Conservation (phyloP, 2,888 invertebrate species). For the Cistogaster globosa region DNA sequence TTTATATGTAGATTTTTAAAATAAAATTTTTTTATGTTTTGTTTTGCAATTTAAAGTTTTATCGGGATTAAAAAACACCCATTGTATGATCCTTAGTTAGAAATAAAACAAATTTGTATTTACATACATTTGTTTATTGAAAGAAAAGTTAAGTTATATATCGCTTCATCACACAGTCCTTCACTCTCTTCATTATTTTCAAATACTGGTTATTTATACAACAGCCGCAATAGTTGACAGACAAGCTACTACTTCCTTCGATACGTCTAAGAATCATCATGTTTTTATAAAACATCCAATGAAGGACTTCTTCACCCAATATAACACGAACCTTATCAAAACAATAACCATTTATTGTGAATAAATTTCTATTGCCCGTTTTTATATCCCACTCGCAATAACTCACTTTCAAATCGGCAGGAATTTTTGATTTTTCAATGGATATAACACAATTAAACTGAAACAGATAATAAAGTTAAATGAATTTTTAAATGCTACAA, state of each 20-base stretch:
- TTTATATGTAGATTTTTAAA: too few species aligned
- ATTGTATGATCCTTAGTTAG: too few species aligned
- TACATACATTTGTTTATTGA: neutral
- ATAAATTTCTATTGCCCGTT: slow-evolving; percentile 72
- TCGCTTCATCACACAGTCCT: neutral
- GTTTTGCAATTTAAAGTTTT: too few species aligned
- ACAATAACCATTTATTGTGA: slow-evolving; percentile 68
- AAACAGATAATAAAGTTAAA: neutral
- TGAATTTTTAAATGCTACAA: neutral
- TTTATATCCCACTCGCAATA: slow-evolving; percentile 74
- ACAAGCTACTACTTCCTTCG: neutral
- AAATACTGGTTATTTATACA: slow-evolving; percentile 75
- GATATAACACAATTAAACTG: neutral
- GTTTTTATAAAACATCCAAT: neutral
- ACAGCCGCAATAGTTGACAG: slow-evolving; percentile 74
- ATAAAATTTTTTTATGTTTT: too few species aligned
- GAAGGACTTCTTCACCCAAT: neutral
- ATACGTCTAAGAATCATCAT: neutral
- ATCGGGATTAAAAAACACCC: too few species aligned
- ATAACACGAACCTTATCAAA: slow-evolving; percentile 71
- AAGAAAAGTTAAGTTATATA: neutral
- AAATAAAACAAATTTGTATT: too few species aligned
- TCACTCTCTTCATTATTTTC: neutral
- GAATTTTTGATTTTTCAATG: neutral
- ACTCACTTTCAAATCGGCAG: neutral